Evolutionary conservation across 2,113 vertebrate species (phyloP).

Genomic region (Numenius arquata): DNA sequence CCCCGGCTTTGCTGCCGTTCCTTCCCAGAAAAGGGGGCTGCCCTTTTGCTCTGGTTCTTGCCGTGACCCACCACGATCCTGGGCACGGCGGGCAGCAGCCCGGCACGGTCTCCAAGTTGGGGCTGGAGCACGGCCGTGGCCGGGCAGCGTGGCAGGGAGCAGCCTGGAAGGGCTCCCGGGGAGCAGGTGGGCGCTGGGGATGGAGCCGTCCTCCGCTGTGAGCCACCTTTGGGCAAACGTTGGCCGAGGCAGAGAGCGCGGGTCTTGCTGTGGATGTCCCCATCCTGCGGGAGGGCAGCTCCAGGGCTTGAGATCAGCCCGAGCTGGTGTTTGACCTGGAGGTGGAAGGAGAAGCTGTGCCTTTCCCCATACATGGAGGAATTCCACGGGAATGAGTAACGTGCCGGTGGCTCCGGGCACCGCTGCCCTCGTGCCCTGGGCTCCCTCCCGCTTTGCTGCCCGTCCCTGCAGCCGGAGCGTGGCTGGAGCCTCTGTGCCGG

Average conservation of each 20-base stretch:
- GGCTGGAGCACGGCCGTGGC: background rate
- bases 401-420: background rate
- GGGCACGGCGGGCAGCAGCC: background rate
- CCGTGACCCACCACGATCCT: fast-evolving
- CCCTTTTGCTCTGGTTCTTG: background rate
- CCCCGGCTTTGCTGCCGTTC: background rate
- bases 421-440: fast-evolving
- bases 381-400: background rate
- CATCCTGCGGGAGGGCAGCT: background rate
- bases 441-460: background rate
- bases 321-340: background rate
- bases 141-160: fast-evolving
- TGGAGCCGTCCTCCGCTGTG: fast-evolving
- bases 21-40: background rate
- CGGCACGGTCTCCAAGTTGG: fast-evolving
- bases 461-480: background rate
- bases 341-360: background rate
- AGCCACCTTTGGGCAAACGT: fast-evolving
- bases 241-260: fast-evolving
- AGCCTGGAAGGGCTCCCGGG: background rate
- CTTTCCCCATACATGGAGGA: background rate
- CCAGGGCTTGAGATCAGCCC: background rate
- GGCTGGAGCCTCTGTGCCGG: background rate
- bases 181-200: background rate
- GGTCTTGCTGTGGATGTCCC: background rate